Conservation (phyloP, 1,140 invertebrate genomes). For the Sweltsa coloradensis region DNA sequence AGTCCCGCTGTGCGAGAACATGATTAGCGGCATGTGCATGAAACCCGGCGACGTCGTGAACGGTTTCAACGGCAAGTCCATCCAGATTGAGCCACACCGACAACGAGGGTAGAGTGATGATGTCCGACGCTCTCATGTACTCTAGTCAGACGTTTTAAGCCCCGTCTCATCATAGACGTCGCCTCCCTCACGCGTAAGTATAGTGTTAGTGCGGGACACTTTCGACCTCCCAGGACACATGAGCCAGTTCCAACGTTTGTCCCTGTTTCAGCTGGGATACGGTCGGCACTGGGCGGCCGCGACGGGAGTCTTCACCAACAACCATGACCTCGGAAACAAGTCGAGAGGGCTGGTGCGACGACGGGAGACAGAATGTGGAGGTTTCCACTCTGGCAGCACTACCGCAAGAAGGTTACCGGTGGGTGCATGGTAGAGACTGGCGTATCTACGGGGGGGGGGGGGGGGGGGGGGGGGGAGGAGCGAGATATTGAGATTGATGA, state of each 20-base stretch:
- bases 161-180: constrained; percentile 48
- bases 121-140: constrained; percentile 51
- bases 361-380: constrained; percentile 52
- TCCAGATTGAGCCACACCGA: constrained; percentile 53
- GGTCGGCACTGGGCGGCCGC: constrained; percentile 40
- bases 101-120: constrained; percentile 47
- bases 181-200: constrained; percentile 43
- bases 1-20: constrained; percentile 46
- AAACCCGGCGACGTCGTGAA: constrained; percentile 51
- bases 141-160: constrained; percentile 40
- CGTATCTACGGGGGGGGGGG: no score
- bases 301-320: constrained; percentile 42
- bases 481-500: no score
- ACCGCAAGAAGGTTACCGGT: constrained; percentile 36
- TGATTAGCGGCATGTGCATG: constrained; percentile 44
- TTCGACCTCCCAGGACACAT: not conserved
- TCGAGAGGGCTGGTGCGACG: constrained; percentile 33
- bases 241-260: not conserved
- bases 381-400: constrained; percentile 47
- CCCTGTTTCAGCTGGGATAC: constrained; percentile 19
- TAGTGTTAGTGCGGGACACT: not conserved
- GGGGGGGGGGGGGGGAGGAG: no score
- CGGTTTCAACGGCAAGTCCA: constrained; percentile 50
- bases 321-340: constrained; percentile 31
- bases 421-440: no score